Percentiles rank a stretch among this genome's conserved stretches.
These are phyloP conservation scores for Zoanthus gigantus DNA, from an alignment of 92 coral and sea anemone species.

Conservation along the genomic window DNA sequence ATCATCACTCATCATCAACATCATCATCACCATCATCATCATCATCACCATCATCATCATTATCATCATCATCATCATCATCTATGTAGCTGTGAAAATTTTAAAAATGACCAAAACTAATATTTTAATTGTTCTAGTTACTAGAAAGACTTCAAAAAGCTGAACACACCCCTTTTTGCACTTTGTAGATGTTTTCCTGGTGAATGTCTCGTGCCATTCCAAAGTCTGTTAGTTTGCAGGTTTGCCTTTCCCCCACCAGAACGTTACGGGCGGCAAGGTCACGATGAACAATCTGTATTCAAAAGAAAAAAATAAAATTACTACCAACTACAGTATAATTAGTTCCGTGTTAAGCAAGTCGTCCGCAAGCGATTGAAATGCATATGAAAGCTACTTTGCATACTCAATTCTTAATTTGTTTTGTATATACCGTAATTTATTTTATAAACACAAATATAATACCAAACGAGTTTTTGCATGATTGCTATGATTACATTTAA, in stretches of 20 bases:
- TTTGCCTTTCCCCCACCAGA: conserved; percentile 60
- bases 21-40: no score
- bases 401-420: no score
- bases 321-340: neutral
- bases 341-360: no score
- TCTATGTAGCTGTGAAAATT: no score
- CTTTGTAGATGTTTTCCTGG: conserved; percentile 55
- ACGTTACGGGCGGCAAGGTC: conserved; percentile 81
- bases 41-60: no score
- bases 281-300: conserved; percentile 68
- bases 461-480: neutral
- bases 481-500: no score
- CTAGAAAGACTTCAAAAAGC: neutral
- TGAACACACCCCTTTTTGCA: conserved; percentile 52
- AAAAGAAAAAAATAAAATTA: neutral
- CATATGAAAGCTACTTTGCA: no score
- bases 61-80: no score
- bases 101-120: neutral
- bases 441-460: no score
- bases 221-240: conserved; percentile 79
- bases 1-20: no score
- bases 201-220: conserved; percentile 77
- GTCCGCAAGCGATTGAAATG: no score
- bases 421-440: no score
- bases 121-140: neutral